A percentile compares a stretch with the other conserved stretches of the same genome.
Evolutionary conservation across 2,113 vertebrate species (phyloP).

Genomic region (Saguinus imperator): DNA sequence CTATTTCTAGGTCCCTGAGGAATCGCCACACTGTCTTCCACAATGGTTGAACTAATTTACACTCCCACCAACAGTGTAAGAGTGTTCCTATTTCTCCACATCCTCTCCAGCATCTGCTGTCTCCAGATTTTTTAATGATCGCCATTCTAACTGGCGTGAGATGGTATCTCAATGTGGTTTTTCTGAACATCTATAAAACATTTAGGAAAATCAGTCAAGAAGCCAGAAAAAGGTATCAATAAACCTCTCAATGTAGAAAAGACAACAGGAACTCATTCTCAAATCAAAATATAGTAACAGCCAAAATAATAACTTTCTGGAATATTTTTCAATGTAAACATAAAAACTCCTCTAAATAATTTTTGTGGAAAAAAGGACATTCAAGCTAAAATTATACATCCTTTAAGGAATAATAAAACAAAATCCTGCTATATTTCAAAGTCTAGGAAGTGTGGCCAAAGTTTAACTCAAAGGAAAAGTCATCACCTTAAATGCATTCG

Average conservation of each 20-base stretch:
- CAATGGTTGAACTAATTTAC: too few relatives aligned
- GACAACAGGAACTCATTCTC: background rate
- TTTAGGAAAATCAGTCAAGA: background rate
- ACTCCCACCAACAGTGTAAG: too few relatives aligned
- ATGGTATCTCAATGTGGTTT: too few relatives aligned
- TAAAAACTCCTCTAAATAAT: background rate
- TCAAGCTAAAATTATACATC: background rate
- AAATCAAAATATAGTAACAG: background rate
- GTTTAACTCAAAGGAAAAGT: background rate
- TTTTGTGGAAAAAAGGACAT: background rate
- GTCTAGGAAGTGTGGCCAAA: background rate
- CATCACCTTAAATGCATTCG: background rate
- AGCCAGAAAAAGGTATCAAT: background rate
- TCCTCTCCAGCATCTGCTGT: too few relatives aligned
- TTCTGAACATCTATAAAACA: background rate
- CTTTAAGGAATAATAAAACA: constrained; percentile 24
- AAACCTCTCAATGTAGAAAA: constrained; percentile 4
- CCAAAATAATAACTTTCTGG: background rate
- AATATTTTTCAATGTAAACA: background rate
- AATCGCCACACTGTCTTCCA: too few relatives aligned
- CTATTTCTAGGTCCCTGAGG: too few relatives aligned
- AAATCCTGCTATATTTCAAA: background rate
- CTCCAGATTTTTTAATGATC: too few relatives aligned
- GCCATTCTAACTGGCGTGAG: too few relatives aligned
- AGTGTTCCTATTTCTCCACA: too few relatives aligned